Evolutionary conservation across 2,113 vertebrate genomes (phyloP).

Genomic region (Sebastes fasciatus): DNA sequence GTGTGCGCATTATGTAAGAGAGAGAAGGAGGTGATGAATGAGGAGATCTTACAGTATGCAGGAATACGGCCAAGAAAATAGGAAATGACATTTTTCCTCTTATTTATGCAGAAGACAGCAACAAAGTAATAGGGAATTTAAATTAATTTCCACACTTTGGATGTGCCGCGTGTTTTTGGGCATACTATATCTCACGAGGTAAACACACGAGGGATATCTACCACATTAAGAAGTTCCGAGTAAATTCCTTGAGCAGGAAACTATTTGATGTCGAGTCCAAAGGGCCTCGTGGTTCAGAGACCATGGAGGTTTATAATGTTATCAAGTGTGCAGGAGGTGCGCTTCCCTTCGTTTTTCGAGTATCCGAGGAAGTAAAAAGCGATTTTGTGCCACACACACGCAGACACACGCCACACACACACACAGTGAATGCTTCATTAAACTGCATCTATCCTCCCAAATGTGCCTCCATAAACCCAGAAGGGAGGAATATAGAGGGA

Average conservation of each 20-base stretch:
- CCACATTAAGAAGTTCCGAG: constrained; percentile 59
- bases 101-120: constrained; percentile 64
- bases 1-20: constrained; percentile 46
- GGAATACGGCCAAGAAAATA: constrained; percentile 51
- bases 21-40: constrained; percentile 62
- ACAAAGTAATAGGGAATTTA: constrained; percentile 54
- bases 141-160: constrained; percentile 54
- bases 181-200: constrained; percentile 38
- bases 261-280: constrained; percentile 70
- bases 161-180: constrained; percentile 56
- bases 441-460: constrained; percentile 71
- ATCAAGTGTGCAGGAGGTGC: constrained; percentile 65
- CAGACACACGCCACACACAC: constrained; percentile 28
- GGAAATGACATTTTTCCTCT: constrained; percentile 53
- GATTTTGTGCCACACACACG: constrained; percentile 39
- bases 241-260: constrained; percentile 67
- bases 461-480: constrained; percentile 60
- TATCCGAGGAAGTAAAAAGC: constrained; percentile 48
- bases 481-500: constrained; percentile 42
- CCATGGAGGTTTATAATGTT: constrained; percentile 61
- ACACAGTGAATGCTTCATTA: constrained; percentile 67
- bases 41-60: constrained; percentile 57
- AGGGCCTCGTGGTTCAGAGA: constrained; percentile 59
- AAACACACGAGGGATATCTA: constrained; percentile 46
- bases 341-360: constrained; percentile 38